Base-by-base conservation (phyloP, 2,888 invertebrate species). In the Melanophora roralis region DNA sequence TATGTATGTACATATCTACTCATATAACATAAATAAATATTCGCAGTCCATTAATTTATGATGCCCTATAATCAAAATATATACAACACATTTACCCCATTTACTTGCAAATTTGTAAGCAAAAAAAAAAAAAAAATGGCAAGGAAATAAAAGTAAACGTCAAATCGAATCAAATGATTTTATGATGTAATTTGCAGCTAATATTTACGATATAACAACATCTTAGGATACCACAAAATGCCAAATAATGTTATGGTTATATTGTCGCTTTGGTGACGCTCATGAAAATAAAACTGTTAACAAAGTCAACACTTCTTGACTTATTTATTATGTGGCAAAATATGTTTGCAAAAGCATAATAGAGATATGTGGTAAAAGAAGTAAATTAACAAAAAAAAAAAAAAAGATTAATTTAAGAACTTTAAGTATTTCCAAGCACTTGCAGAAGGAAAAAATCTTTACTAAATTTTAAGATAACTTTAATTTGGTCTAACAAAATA, bases 131-230 rank as follows among this genome's bases (percentile, higher is more conserved):
- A 69, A 38, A 49, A 23, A 36, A 34, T 38, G 19, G 40, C 6
- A 47, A 23, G 7, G 6, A 55, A 67, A 85, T 82, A 83, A 86
- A 87, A 88, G 86, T 88, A 88, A 89, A 88, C 88, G 88, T 87
- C 88, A 88, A 88, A 88, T 88, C 88, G 86, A 88, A 88, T 88
- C 87, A 89, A 89, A 88, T 88, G 87, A 86, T 88, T 88, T 88
- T 88, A 88, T 88, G 88, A 88, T 88, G 88, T 88, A 88, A 88
- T 88, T 88, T 89, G 88, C 72, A 84, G 86, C 88, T 88, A 88
- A 88, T 88, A 88, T 88, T 88, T 88, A 88, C 89, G 88, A 89
- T 89, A 88, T 88, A 86, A 88, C 86, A 87, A 86, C 88, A 88
- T 86, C 88, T 87, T 87, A 87, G 78, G 72, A 78, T 85, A 83